A percentile compares a stretch with the other conserved stretches of the same genome.
Conservation (phyloP, 2,113 vertebrate species). For the Tenebrosternarchus preto region DNA sequence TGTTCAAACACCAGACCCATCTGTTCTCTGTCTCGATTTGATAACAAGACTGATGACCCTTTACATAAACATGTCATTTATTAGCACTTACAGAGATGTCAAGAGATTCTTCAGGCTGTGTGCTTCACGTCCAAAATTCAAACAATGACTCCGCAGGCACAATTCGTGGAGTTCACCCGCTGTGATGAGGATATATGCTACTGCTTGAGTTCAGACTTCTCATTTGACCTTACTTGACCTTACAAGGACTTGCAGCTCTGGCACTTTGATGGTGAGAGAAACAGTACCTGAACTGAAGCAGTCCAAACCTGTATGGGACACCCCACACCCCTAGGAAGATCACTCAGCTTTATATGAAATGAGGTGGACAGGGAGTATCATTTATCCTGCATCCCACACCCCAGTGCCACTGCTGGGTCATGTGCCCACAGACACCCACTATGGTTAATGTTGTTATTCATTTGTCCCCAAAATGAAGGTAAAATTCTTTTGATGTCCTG, state of each 20-base stretch:
- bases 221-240: constrained; percentile 19
- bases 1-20: background rate
- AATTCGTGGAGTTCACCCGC: too few relatives aligned
- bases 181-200: background rate
- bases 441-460: background rate
- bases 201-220: background rate
- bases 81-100: constrained; percentile 17
- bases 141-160: too few relatives aligned
- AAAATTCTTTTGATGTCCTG: too few relatives aligned
- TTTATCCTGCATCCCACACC: background rate
- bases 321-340: constrained; percentile 17
- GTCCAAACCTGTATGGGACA: background rate
- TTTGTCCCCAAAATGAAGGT: background rate
- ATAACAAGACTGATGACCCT: constrained; percentile 7
- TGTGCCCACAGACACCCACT: background rate
- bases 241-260: background rate
- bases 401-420: background rate
- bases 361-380: background rate
- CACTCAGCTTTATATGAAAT: constrained; percentile 2
- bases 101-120: constrained; percentile 11
- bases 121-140: background rate
- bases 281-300: constrained; percentile 19
- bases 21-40: constrained; percentile 6
- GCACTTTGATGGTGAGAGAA: constrained; percentile 26
- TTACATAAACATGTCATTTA: background rate